phyloP scores from a whole-genome alignment of 2,113 vertebrate genomes.

The Pelecanus crispus region DNA sequence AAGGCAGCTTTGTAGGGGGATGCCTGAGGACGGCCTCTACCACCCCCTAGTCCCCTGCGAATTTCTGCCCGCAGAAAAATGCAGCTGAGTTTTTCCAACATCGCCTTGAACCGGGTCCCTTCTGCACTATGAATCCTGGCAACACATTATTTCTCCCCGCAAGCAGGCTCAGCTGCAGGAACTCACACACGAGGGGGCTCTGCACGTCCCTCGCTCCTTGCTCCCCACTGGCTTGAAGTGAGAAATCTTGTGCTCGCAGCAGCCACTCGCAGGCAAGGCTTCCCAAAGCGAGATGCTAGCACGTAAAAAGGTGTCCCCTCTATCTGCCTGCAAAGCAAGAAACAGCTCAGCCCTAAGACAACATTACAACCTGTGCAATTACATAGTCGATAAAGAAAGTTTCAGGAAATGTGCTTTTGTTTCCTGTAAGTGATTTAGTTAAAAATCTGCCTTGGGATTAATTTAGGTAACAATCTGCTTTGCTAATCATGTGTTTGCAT shows the following conservation, averaged over 20 bases:
- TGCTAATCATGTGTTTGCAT: conserved; percentile 47
- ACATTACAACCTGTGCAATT: not conserved
- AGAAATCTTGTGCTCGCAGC: not conserved
- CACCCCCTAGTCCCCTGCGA: not conserved
- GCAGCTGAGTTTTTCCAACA: not conserved
- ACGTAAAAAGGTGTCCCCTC: not conserved
- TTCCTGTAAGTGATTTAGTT: conserved; percentile 1
- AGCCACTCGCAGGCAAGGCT: not conserved
- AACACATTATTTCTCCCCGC: not conserved
- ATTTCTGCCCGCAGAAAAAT: not conserved
- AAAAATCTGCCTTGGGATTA: conserved; percentile 45
- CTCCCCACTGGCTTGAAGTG: not conserved
- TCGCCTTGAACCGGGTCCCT: not conserved
- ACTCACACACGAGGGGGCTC: not conserved
- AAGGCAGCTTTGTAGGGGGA: not conserved
- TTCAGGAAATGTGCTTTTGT: not conserved
- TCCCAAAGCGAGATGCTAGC: not conserved
- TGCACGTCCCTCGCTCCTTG: not conserved
- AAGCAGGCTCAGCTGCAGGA: not conserved
- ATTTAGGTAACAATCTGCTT: conserved; percentile 48
- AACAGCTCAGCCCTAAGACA: not conserved
- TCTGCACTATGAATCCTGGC: not conserved
- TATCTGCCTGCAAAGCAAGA: not conserved
- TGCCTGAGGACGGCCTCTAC: not conserved
- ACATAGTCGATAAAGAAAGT: not conserved